A percentile compares a stretch with the other conserved stretches of the same genome.
Conservation (phyloP, 92 coral and sea anemone genomes). For the Epizoanthus rinbou region DNA sequence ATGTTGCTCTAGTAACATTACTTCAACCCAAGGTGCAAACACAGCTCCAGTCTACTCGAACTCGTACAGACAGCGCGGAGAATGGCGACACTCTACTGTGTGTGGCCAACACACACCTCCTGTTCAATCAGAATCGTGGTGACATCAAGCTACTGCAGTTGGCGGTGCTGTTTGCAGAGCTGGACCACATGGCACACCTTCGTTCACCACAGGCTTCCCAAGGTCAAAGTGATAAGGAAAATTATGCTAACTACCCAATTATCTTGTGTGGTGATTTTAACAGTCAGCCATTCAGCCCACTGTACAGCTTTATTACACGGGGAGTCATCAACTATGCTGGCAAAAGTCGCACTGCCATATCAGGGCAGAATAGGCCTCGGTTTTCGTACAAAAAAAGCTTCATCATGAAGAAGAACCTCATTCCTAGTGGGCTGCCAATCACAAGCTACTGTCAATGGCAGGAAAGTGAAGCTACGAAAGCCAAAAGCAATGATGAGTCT, state of each 20-base stretch:
- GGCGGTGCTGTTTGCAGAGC: conserved; percentile 84
- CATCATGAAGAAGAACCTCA: conserved; percentile 57
- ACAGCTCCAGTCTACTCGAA: conserved; percentile 6
- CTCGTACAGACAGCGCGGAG: conserved; percentile 36
- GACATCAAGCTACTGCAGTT: conserved; percentile 92
- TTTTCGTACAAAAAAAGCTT: conserved; percentile 29
- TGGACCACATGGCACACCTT: conserved; percentile 60
- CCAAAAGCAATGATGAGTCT: conserved; percentile 2
- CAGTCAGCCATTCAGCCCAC: conserved; percentile 84
- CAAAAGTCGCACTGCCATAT: conserved; percentile 71
- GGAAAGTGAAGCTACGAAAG: background rate
- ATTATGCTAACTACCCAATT: conserved; percentile 58
- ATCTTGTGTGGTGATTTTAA: conserved; percentile 93
- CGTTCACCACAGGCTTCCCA: conserved; percentile 14
- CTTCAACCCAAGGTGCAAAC: conserved; percentile 57
- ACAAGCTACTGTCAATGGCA: conserved; percentile 52
- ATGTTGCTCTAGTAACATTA: conserved; percentile 74
- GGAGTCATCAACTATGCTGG: conserved; percentile 73
- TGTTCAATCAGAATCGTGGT: conserved; percentile 92
- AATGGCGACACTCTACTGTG: conserved; percentile 52
- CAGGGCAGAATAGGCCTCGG: conserved; percentile 77
- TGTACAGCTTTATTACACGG: conserved; percentile 64
- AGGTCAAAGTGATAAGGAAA: background rate
- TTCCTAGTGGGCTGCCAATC: conserved; percentile 80
- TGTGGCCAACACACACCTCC: conserved; percentile 89